Conservation (phyloP, 2,113 vertebrate species). For the Archilochus colubris region DNA sequence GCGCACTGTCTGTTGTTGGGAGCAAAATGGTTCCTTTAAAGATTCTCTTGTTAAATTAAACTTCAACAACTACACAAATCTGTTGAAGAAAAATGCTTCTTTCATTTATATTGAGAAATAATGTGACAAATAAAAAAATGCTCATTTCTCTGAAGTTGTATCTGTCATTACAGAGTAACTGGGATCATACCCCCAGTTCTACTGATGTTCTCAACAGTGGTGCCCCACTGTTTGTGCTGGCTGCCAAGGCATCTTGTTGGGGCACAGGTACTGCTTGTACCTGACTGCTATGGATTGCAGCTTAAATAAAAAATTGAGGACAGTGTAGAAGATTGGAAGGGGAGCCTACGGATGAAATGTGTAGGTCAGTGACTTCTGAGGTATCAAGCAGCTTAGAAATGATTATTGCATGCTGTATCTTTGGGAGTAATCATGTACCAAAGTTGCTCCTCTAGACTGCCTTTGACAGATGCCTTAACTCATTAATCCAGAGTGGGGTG, state of each 20-base stretch:
- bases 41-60: background rate
- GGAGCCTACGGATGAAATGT: background rate
- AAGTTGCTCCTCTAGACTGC: background rate
- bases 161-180: background rate
- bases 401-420: background rate
- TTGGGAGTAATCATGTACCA: background rate
- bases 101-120: background rate
- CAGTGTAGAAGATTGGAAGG: background rate
- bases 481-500: background rate
- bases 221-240: background rate
- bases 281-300: background rate
- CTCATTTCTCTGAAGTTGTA: background rate
- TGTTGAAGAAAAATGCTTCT: background rate
- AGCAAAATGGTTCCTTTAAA: background rate
- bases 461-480: background rate
- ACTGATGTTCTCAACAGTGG: accelerated
- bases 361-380: background rate
- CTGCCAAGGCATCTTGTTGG: background rate
- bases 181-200: background rate
- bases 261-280: background rate
- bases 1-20: background rate
- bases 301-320: background rate
- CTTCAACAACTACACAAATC: background rate
- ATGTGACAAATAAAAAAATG: background rate
- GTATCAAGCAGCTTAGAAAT: background rate